Evolutionary conservation across 1,140 invertebrate species (phyloP).

Genomic region (Ericerus pela): DNA sequence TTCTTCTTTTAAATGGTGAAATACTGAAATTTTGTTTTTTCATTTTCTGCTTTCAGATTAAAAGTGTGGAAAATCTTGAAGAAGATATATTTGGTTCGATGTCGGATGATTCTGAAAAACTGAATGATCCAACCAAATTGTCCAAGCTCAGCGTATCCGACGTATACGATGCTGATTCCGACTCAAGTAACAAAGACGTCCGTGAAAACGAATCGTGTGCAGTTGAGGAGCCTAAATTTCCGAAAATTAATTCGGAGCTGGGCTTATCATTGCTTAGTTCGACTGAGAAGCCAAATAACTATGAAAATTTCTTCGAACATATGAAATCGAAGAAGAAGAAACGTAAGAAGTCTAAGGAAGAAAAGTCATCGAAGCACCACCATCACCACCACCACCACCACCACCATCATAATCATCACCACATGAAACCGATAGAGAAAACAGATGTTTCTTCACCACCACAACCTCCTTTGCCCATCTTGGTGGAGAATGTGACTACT

Average conservation of each 20-base stretch:
- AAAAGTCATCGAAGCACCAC: conserved; percentile 32
- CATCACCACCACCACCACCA: conserved; percentile 2
- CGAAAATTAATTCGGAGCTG: background rate
- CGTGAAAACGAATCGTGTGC: background rate
- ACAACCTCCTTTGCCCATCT: background rate
- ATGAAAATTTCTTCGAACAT: conserved; percentile 16
- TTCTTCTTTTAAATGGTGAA: too few species aligned
- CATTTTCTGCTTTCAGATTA: too few species aligned
- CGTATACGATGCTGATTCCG: conserved; percentile 31
- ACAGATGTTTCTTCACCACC: too few species aligned
- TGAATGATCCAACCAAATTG: conserved; percentile 15
- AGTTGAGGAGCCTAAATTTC: background rate
- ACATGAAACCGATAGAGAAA: conserved; percentile 26
- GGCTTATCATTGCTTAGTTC: background rate
- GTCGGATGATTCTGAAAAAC: conserved; percentile 39
- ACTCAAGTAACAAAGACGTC: conserved; percentile 21
- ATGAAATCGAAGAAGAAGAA: conserved; percentile 55
- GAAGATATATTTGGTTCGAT: conserved; percentile 71
- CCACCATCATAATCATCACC: conserved; percentile 43
- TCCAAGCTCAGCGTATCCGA: conserved; percentile 28
- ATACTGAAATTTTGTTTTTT: too few species aligned
- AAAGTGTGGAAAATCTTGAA: conserved; percentile 4
- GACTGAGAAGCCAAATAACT: background rate
- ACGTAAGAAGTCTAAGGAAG: conserved; percentile 63
- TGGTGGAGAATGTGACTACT: too few species aligned